These are phyloP conservation scores for Thaumatotibia leucotreta DNA, from an alignment of 1,140 invertebrate species.

Conservation along the genomic window DNA sequence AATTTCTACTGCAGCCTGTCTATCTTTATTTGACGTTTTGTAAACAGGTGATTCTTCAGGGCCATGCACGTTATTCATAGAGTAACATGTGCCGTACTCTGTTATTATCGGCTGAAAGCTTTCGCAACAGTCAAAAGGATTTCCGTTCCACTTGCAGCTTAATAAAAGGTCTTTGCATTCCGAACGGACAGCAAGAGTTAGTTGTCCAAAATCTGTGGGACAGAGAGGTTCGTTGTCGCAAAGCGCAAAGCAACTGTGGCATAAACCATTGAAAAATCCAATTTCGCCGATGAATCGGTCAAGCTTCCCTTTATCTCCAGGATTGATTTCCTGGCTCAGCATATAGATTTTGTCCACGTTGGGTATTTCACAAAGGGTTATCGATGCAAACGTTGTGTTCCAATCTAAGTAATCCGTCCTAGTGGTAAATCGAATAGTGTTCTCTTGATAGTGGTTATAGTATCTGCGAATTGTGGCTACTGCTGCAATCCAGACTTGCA, in stretches of 20 bases:
- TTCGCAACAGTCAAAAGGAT: slow-evolving; percentile 81
- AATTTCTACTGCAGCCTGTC: slow-evolving; percentile 74
- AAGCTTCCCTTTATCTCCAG: slow-evolving; percentile 61
- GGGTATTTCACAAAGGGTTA: slow-evolving; percentile 82
- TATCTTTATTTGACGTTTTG: slow-evolving; percentile 51
- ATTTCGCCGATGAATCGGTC: slow-evolving; percentile 79
- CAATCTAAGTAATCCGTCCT: slow-evolving; percentile 77
- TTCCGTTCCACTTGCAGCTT: slow-evolving; percentile 79
- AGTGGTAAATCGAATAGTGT: slow-evolving; percentile 69
- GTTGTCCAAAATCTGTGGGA: slow-evolving; percentile 70
- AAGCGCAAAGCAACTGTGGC: slow-evolving; percentile 75
- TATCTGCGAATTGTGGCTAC: slow-evolving; percentile 56
- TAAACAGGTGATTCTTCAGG: slow-evolving; percentile 41
- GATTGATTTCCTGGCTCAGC: slow-evolving; percentile 54
- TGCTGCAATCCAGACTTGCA: slow-evolving; percentile 55
- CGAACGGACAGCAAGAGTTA: slow-evolving; percentile 74
- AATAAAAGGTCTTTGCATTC: slow-evolving; percentile 77
- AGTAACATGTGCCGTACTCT: slow-evolving; percentile 81
- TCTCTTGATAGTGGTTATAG: slow-evolving; percentile 60
- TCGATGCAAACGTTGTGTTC: slow-evolving; percentile 83
- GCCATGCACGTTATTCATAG: slow-evolving; percentile 80
- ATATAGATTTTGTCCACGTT: slow-evolving; percentile 78
- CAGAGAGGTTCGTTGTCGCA: slow-evolving; percentile 69
- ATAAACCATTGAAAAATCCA: slow-evolving; percentile 80
- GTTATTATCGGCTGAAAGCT: slow-evolving; percentile 81